Base-by-base conservation (phyloP, 1,140 invertebrate species). In the Nautilus pompilius region DNA sequence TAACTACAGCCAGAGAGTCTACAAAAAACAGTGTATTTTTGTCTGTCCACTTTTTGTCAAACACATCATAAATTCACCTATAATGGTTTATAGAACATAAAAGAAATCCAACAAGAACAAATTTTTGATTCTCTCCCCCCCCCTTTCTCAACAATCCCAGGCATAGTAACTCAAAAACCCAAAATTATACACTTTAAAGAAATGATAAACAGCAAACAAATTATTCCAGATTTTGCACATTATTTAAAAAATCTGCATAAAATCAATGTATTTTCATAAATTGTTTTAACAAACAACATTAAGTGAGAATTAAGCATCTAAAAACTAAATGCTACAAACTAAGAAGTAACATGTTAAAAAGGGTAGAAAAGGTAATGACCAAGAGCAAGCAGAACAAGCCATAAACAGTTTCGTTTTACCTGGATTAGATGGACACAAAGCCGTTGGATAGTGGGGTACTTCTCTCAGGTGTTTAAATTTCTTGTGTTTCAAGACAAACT, bases 401-500 rank as follows among this genome's bases (percentile, higher is more conserved):
- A 5, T 15, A 15, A 56, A 10, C 8, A n/a, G 46, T 32, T 15
- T 15, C 3, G 29, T 15, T n/a, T 60, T 65, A 77, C 73, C 75
- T 67, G 72, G 66, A 62, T 77, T 74, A 5, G 73, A 74, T 13
- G 78, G 78, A 66, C 78, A 80, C 0, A 80, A 59, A 5, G 76
- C 69, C 63, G 72, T 75, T 3, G 75, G 74, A 62, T 71, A 77
- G 28, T 86, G 65, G 17, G 63, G 62, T 1, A 90, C 85, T 85
- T 97, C 95, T 59, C 94, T 84, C 29, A 96, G 79, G 53, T 89
- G 85, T 58, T 85, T 78, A 79, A 91, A 96, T 69, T 91, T 87
- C 32, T 88, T 77, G 65, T 92, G 86, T 79, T 97, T 97, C 48
- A 98, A 81, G 0, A 90, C 89, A 85, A 92, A 95, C 86, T 79